These are phyloP conservation scores for Lepidothrix coronata DNA, from an alignment of 2,113 vertebrate genomes.

Conservation along the genomic window DNA sequence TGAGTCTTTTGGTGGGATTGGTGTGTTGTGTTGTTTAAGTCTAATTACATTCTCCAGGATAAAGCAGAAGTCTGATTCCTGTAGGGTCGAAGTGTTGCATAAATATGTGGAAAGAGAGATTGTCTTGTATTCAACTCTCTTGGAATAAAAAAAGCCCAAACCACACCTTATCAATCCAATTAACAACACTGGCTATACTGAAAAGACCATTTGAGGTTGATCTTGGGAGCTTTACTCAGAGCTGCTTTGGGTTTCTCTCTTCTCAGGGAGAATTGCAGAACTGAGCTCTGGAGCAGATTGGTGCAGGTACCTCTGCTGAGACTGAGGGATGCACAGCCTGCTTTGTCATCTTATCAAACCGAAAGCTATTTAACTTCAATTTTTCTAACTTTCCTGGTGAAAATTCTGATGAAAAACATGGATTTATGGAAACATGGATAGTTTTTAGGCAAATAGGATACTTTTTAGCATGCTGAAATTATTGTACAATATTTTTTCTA, in stretches of 20 bases:
- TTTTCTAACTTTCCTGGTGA: not conserved
- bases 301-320: not conserved
- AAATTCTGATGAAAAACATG: not conserved
- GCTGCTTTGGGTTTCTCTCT: not conserved
- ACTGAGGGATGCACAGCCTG: not conserved
- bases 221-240: not conserved
- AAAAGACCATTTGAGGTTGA: not conserved
- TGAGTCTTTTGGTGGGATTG: not conserved
- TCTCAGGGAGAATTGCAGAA: not conserved
- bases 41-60: not conserved
- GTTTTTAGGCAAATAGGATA: not conserved
- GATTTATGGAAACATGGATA: not conserved
- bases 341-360: not conserved
- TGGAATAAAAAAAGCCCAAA: not conserved
- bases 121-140: not conserved
- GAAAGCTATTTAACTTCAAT: not conserved
- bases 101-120: not conserved
- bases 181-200: not conserved
- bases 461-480: not conserved
- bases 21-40: not conserved
- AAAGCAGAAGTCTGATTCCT: not conserved
- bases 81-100: not conserved
- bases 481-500: not conserved
- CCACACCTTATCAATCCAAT: not conserved
- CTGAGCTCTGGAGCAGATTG: too few species aligned